Evolutionary conservation across 2,888 invertebrate species (phyloP), one percentile per base, ranked within the genome.

Genomic region (Macrophya alboannulata): DNA sequence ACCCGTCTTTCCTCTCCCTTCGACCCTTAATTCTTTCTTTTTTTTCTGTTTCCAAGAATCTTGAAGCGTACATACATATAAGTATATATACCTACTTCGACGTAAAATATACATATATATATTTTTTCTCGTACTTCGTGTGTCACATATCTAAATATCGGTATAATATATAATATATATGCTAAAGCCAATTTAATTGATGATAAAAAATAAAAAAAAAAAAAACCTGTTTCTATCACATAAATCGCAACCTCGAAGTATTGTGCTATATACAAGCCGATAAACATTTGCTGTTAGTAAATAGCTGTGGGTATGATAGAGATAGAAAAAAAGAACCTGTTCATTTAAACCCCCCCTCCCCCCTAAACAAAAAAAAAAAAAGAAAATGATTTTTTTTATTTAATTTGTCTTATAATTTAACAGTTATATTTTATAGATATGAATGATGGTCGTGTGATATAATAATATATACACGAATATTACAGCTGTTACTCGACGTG

Each of bases 1-100:
- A 89, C 89, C 87, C 86, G 81, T 86, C 84, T 85, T 86, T 83
- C 21, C 55, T 43, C 51, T 65, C 59, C 51, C 45, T 51, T 74
- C 79, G 77, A 83, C 84, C 84, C 59, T 68, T 68, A 43, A 43
- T 85, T n/a, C 37, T 40, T 48, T 55, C 1, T 45, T 45, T 43
- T 12, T 74, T 45, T 12, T 45, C n/a, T 45, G 21, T 21, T 74
- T 48, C 15, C 48, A 77, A 51, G n/a, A 37, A 48, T 77, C 17
- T 15, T 31, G 17, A 21, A 55, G 77, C 15, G 15, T 45, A 43
- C 15, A 21, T 25, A 72, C 10, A 45, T 40, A 31, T n/a, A n/a
- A n/a, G n/a, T n/a, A 37, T 71, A 6, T 71, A 25, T 71, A 71
- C 5, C 37, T 71, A 71, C 71, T 9, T 74, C 45, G 10, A 74